These are phyloP conservation scores for Neosalanx taihuensis DNA, from an alignment of 2,797 vertebrate genomes.

Conservation along the genomic window DNA sequence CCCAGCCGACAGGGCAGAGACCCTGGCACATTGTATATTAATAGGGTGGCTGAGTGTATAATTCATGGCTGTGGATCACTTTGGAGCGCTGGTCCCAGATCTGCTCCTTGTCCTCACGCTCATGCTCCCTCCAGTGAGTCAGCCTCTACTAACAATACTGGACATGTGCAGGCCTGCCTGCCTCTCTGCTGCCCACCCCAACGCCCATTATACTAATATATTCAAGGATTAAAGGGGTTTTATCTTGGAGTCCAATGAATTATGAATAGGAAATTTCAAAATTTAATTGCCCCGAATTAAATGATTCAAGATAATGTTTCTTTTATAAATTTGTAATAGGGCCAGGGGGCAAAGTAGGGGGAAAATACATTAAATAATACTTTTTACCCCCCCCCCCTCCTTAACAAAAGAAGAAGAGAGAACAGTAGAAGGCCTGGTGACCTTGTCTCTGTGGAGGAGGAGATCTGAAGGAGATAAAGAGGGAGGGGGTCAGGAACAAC, in stretches of 20 bases:
- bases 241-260: conserved; percentile 79
- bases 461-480: conserved; percentile 16
- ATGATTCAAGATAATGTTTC: conserved; percentile 87
- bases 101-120: conserved; percentile 49
- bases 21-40: conserved; percentile 66
- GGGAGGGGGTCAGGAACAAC: conserved; percentile 7
- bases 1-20: conserved; percentile 38
- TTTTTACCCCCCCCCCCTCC: conserved; percentile 11
- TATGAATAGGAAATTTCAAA: conserved; percentile 79
- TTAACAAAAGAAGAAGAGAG: conserved; percentile 31
- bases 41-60: conserved; percentile 68
- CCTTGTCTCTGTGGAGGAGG: conserved; percentile 32
- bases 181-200: conserved; percentile 67
- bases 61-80: conserved; percentile 72
- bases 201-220: conserved; percentile 80
- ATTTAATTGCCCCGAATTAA: conserved; percentile 83
- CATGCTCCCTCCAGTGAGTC: conserved; percentile 62
- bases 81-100: conserved; percentile 62
- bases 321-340: conserved; percentile 81
- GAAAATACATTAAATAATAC: conserved; percentile 57
- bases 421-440: conserved; percentile 27
- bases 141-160: conserved; percentile 70
- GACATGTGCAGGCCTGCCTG: conserved; percentile 68
- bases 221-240: conserved; percentile 81
- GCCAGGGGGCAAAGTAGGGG: conserved; percentile 56